Percentiles rank a stretch among this genome's conserved stretches.
phyloP scores from a whole-genome alignment of 2,888 invertebrate species.

The Lepidocyrtinus sp. region DNA sequence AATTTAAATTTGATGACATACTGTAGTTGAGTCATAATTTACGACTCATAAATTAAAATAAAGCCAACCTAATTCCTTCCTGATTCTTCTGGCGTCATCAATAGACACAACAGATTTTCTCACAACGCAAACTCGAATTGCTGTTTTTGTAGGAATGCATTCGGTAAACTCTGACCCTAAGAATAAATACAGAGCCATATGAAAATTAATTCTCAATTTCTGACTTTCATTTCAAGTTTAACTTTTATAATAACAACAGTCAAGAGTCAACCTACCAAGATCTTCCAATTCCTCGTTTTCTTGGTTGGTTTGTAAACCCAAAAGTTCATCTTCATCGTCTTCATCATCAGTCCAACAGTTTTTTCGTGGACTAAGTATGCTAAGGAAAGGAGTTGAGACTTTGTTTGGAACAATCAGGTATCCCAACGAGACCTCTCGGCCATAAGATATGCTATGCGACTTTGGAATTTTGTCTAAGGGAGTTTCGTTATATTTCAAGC shows the following conservation, averaged over 20 bases:
- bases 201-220: too few species aligned
- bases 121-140: conserved; percentile 57
- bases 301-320: too few species aligned
- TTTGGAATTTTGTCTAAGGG: conserved; percentile 48
- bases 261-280: conserved; percentile 43
- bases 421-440: conserved; percentile 61
- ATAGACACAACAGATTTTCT: conserved; percentile 51
- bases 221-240: too few species aligned
- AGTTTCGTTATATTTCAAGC: conserved; percentile 57
- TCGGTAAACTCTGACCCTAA: conserved; percentile 46
- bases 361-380: conserved; percentile 58
- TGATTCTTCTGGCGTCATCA: conserved; percentile 59
- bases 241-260: too few species aligned
- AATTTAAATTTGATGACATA: neutral
- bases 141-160: conserved; percentile 59
- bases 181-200: too few species aligned
- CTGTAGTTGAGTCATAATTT: neutral
- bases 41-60: too few species aligned
- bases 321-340: conserved; percentile 59
- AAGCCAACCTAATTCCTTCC: conserved; percentile 57
- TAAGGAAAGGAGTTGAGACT: conserved; percentile 52
- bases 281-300: conserved; percentile 37
- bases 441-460: conserved; percentile 54
- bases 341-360: conserved; percentile 66
- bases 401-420: conserved; percentile 57